phyloP scores from a whole-genome alignment of 2,113 vertebrate genomes.

The Leptodactylus fuscus region DNA sequence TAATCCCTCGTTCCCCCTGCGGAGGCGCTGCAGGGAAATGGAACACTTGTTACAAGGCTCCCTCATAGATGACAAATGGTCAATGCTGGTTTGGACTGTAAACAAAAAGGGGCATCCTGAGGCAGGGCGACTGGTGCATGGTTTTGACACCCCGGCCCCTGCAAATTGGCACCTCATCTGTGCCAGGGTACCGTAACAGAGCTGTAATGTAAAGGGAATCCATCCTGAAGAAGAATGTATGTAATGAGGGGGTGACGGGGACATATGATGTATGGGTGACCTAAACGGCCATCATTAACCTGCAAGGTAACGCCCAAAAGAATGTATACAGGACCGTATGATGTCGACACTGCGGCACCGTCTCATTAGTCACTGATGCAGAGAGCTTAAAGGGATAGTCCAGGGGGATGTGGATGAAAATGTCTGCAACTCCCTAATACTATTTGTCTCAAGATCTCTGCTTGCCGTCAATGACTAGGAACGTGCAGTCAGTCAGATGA shows the following conservation, averaged over 20 bases:
- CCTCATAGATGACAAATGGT: not conserved
- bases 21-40: not conserved
- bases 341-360: not conserved
- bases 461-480: not conserved
- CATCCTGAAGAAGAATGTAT: no score
- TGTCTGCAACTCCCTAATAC: fast-evolving
- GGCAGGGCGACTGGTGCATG: no score
- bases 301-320: not conserved
- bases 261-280: no score
- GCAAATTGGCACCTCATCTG: no score
- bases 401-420: not conserved
- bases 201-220: no score
- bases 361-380: not conserved
- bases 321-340: not conserved
- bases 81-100: no score
- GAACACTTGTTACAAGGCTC: not conserved
- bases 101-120: no score
- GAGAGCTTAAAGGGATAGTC: not conserved
- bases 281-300: no score
- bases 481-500: no score
- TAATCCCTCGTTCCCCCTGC: not conserved
- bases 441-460: not conserved
- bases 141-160: no score
- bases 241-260: not conserved
- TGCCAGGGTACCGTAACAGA: no score